Conservation (phyloP, 2,797 vertebrate genomes). For the Acomys russatus region DNA sequence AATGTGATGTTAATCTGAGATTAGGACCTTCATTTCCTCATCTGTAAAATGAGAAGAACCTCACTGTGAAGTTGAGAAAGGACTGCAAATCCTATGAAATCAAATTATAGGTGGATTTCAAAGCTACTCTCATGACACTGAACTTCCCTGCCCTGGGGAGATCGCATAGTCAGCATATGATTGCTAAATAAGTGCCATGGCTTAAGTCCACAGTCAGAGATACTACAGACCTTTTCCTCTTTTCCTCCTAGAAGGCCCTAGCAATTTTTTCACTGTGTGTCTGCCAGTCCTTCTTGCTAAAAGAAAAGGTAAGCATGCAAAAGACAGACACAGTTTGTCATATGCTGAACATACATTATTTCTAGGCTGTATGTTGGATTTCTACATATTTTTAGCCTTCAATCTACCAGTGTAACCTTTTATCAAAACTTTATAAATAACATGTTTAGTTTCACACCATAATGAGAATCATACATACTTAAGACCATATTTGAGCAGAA, state of each 20-base stretch:
- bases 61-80: not conserved
- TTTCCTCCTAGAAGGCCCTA: not conserved
- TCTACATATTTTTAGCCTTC: not conserved
- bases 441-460: not conserved
- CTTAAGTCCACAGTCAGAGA: not conserved
- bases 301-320: not conserved
- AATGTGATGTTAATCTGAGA: not conserved
- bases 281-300: not conserved
- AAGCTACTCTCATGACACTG: not conserved
- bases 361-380: not conserved
- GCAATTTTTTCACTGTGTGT: not conserved
- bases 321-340: not conserved
- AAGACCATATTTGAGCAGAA: not conserved
- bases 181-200: not conserved
- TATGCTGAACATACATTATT: not conserved
- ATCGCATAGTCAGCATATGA: not conserved
- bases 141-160: not conserved
- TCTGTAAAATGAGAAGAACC: not conserved
- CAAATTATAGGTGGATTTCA: not conserved
- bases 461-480: not conserved
- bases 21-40: not conserved
- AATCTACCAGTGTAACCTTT: not conserved
- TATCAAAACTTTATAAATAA: not conserved
- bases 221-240: too few relatives aligned
- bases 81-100: not conserved